phyloP scores from a whole-genome alignment of 1,140 invertebrate genomes.

The Leptinotarsa defecta region DNA sequence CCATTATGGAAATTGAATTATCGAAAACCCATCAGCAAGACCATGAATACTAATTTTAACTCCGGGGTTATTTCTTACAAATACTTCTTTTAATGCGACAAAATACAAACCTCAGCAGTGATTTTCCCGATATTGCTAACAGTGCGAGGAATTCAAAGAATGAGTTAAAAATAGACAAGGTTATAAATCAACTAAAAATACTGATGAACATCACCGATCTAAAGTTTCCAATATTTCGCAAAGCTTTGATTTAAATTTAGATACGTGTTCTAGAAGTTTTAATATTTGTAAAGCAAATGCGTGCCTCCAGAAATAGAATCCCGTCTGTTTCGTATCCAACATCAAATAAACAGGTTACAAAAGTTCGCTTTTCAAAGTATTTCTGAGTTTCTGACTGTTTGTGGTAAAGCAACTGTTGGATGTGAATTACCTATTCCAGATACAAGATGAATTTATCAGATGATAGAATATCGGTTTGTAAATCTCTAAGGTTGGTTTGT shows the following conservation, averaged over 20 bases:
- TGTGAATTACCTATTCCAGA: too few species aligned
- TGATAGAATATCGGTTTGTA: too few species aligned
- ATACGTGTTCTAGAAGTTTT: slow-evolving; percentile 9
- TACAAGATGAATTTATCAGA: too few species aligned
- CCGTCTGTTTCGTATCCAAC: background rate
- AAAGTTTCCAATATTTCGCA: slow-evolving; percentile 27
- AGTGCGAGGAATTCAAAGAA: too few species aligned
- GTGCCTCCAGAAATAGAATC: slow-evolving; percentile 20
- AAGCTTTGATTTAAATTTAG: slow-evolving; percentile 20
- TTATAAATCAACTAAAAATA: slow-evolving; percentile 24
- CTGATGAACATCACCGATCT: slow-evolving; percentile 4
- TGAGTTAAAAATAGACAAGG: slow-evolving; percentile 6
- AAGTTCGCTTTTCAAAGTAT: background rate
- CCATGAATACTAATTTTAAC: too few species aligned
- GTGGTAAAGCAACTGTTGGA: background rate
- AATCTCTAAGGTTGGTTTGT: too few species aligned
- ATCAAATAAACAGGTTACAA: background rate
- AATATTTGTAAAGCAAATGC: slow-evolving; percentile 7
- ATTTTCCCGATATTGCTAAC: too few species aligned
- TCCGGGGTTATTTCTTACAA: too few species aligned
- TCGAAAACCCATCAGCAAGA: too few species aligned
- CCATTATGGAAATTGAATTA: too few species aligned
- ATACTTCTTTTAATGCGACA: too few species aligned
- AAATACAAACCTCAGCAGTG: too few species aligned
- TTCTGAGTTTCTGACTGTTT: background rate